phyloP scores from a whole-genome alignment of 2,113 vertebrate genomes.

The Athene cunicularia region DNA sequence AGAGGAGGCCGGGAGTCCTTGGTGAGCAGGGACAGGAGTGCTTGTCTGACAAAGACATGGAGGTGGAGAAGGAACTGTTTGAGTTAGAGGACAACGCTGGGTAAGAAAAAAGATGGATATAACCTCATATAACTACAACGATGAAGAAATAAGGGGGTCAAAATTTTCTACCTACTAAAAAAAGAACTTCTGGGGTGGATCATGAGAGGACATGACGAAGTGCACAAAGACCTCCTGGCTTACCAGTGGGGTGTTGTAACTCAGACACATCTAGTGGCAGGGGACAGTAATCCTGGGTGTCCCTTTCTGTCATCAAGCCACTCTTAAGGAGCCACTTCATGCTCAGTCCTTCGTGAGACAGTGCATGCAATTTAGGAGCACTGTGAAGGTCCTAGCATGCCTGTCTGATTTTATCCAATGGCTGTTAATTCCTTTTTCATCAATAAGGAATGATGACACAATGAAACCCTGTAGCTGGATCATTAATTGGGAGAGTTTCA shows the following conservation, averaged over 20 bases:
- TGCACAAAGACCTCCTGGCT: neutral
- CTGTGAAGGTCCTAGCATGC: neutral
- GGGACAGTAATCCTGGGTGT: neutral
- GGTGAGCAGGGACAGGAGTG: neutral
- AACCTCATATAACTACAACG: neutral
- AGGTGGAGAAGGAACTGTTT: neutral
- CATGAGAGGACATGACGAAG: neutral
- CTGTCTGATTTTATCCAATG: neutral
- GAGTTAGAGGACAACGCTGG: neutral
- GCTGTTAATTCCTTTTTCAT: conserved; percentile 28
- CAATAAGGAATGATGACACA: conserved; percentile 44
- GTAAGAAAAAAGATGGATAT: neutral
- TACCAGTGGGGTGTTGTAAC: neutral
- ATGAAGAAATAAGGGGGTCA: neutral
- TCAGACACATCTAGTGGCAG: neutral
- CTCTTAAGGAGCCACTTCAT: neutral
- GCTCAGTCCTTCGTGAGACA: neutral
- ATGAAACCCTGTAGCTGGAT: neutral
- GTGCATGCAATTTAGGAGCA: neutral
- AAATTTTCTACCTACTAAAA: neutral
- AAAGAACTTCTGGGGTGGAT: neutral
- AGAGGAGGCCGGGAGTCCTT: neutral
- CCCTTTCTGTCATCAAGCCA: neutral
- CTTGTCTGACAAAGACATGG: neutral
- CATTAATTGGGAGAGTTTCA: conserved; percentile 53